phyloP scores from a whole-genome alignment of 2,797 vertebrate species.

The Rhodeus uyekii region DNA sequence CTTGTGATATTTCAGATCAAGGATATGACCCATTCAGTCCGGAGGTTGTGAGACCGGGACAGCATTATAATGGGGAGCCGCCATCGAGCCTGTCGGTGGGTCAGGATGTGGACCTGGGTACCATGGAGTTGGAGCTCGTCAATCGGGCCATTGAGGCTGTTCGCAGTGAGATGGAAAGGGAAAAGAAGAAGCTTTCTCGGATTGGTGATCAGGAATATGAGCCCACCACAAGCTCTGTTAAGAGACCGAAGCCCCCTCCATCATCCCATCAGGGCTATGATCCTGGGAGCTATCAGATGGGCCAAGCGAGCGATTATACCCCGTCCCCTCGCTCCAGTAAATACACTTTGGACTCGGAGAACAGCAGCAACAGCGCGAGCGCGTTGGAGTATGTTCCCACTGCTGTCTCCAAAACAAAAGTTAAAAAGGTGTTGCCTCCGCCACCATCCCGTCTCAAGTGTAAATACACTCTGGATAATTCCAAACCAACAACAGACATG shows the following conservation, averaged over 20 bases:
- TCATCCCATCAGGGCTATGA: conserved; percentile 79
- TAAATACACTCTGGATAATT: conserved; percentile 92
- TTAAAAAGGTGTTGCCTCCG: conserved; percentile 70
- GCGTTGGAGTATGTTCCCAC: conserved; percentile 92
- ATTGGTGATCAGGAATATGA: conserved; percentile 82
- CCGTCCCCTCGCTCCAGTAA: conserved; percentile 88
- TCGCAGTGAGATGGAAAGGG: conserved; percentile 88
- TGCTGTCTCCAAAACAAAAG: conserved; percentile 70
- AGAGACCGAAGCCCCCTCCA: conserved; percentile 70
- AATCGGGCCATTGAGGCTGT: conserved; percentile 94
- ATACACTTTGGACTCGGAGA: conserved; percentile 84
- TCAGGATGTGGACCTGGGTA: conserved; percentile 73
- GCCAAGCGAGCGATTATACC: conserved; percentile 79
- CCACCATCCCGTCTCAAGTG: conserved; percentile 65
- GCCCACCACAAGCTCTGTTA: conserved; percentile 66
- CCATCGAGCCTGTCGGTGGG: conserved; percentile 51
- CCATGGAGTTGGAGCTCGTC: conserved; percentile 89
- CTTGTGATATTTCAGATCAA: conserved; percentile 73
- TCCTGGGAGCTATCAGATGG: conserved; percentile 82
- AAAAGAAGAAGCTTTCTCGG: conserved; percentile 85
- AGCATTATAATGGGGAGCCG: conserved; percentile 73
- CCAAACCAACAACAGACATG: conserved; percentile 89
- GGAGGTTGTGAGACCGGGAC: conserved; percentile 79
- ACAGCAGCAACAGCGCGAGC: conserved; percentile 68
- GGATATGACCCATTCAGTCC: conserved; percentile 94